Evolutionary conservation across 2,888 invertebrate species (phyloP).

Genomic region (Aphodius sticticus): DNA sequence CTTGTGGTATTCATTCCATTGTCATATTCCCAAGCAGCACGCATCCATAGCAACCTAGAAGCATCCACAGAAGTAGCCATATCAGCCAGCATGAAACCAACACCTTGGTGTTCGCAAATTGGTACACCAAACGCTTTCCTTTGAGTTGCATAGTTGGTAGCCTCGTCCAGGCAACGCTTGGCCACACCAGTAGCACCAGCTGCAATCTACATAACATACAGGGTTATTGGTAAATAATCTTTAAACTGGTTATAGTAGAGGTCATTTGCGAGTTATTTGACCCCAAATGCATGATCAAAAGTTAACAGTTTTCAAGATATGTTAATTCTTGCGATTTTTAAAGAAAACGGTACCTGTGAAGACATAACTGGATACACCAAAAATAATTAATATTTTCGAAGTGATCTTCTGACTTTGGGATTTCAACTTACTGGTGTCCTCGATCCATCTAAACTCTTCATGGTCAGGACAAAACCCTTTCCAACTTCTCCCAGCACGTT

Average conservation of each 20-base stretch:
- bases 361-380: too few species aligned
- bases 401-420: background rate
- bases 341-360: too few species aligned
- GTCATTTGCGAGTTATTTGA: too few species aligned
- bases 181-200: conserved; percentile 91
- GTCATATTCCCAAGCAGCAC: conserved; percentile 91
- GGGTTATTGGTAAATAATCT: background rate
- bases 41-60: conserved; percentile 84
- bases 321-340: too few species aligned
- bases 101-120: conserved; percentile 86
- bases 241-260: too few species aligned
- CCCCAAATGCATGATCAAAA: too few species aligned
- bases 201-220: conserved; percentile 70
- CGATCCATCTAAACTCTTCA: conserved; percentile 95
- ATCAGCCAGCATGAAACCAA: conserved; percentile 94
- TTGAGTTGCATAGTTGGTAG: conserved; percentile 89
- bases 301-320: too few species aligned
- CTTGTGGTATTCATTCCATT: conserved; percentile 82
- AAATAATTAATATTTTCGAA: too few species aligned
- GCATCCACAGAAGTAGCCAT: conserved; percentile 93
- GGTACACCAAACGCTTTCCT: conserved; percentile 92
- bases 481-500: conserved; percentile 92
- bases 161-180: conserved; percentile 90
- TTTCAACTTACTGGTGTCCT: conserved; percentile 78
- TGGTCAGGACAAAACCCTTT: conserved; percentile 95